phyloP scores from a whole-genome alignment of 2,797 vertebrate species.

The Paedocypris micromegethes region DNA sequence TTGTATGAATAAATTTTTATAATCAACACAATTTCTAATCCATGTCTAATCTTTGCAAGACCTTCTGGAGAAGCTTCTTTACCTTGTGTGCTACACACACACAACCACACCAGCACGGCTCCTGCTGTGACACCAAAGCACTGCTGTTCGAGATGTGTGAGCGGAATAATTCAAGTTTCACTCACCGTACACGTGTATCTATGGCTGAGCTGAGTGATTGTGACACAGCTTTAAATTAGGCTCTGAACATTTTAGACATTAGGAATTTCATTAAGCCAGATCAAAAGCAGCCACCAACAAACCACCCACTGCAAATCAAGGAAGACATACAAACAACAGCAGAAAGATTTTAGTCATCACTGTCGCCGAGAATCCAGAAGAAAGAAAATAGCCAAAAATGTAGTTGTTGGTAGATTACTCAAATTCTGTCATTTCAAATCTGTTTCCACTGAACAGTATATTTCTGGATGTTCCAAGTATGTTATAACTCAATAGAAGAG shows the following conservation, averaged over 20 bases:
- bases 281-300: slow-evolving; percentile 4
- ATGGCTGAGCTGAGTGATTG: slow-evolving; percentile 27
- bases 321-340: slow-evolving; percentile 2
- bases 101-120: slow-evolving; percentile 19
- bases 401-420: not conserved
- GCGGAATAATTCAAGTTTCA: slow-evolving; percentile 29
- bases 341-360: not conserved
- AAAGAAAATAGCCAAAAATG: not conserved
- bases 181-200: slow-evolving; percentile 1
- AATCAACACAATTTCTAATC: slow-evolving; percentile 85
- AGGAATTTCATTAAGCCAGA: slow-evolving; percentile 12
- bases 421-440: not conserved
- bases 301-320: slow-evolving; percentile 4
- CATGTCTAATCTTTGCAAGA: slow-evolving; percentile 88
- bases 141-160: slow-evolving; percentile 31
- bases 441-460: not conserved
- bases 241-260: slow-evolving; percentile 26
- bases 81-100: not conserved
- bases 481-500: too few relatives aligned
- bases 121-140: slow-evolving; percentile 38
- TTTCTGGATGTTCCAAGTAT: not conserved
- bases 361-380: not conserved
- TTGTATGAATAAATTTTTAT: slow-evolving; percentile 99
- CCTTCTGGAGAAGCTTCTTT: too few relatives aligned
- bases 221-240: slow-evolving; percentile 17